Base-by-base conservation (phyloP, 1,140 invertebrate genomes). In the Phymorhynchus buccinoides region DNA sequence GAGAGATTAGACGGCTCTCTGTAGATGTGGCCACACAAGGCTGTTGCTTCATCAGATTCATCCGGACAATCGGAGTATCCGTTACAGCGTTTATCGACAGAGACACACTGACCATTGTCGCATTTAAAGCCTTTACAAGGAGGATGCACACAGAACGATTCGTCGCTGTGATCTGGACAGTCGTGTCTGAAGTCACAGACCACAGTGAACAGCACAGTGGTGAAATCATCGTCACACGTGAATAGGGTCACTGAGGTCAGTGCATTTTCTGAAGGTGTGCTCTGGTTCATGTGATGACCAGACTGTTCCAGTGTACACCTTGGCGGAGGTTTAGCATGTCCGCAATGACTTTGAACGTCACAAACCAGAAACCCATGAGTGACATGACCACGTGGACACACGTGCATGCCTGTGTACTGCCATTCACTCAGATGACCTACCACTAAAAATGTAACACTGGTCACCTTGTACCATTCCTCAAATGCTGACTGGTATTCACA, bases 151-250 rank as follows among this genome's bases (percentile, higher is more conserved):
- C 79, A 80, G 30, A 80, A 80, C 1, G n/a, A 0, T 62, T 80
- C 79, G 30, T 80, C 79, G 62, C 39, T 48, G 3, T 32, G 18
- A 35, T 56, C 79, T 0, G 52, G 48, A 27, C 79, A 80, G 48
- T 80, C 79, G 0, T 80, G 16, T 35, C 32, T 30, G 30, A 56
- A 56, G 18, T 80, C 79, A 80, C 79, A 80, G 4, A 80, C 48
- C n/a, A 80, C 44, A 7, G 32, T 80, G 48, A 35, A 80, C 27
- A 32, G 79, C 14, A 80, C 9, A 1, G 30, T 56, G 1, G 0
- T 30, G 0, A 32, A 37, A 39, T 37, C n/a, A 27, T 52, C 79
- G 30, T 56, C 79, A 37, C 79, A 52, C 1, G 7, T 9, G 18
- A 52, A 80, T 30, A 56, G 4, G 44, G n/a, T 12, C 7, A 32